phyloP scores from a whole-genome alignment of 2,113 vertebrate genomes.

The Seriola aureovittata region DNA sequence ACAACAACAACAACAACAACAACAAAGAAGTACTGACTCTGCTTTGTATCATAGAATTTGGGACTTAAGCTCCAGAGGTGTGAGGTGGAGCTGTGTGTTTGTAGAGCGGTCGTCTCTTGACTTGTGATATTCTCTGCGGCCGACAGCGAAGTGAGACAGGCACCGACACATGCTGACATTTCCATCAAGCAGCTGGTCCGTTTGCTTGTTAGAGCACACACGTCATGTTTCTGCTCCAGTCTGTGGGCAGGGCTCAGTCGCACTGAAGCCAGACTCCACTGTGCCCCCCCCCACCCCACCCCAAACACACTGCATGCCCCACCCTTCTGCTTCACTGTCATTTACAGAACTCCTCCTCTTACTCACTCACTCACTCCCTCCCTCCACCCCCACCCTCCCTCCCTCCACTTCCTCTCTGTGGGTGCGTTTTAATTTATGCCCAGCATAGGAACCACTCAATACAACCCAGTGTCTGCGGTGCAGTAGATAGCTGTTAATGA shows the following conservation, averaged over 20 bases:
- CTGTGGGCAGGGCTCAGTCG: constrained; percentile 7
- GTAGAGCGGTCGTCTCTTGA: not conserved
- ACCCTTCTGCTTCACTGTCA: constrained; percentile 52
- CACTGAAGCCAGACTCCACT: not conserved
- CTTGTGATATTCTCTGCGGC: not conserved
- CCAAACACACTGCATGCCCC: constrained; percentile 1
- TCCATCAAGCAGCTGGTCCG: constrained; percentile 1
- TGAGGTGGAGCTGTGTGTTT: no score
- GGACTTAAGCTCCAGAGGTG: no score
- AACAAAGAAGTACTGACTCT: no score
- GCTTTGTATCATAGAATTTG: no score
- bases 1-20: no score
- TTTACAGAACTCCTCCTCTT: constrained; percentile 52
- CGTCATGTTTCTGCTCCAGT: not conserved
- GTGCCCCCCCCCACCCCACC: not conserved
- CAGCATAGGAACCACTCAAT: constrained; percentile 89
- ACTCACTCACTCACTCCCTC: constrained; percentile 35
- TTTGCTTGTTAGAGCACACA: not conserved
- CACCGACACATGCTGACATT: constrained; percentile 2
- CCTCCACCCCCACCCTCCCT: constrained; percentile 41
- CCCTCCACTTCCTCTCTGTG: constrained; percentile 59
- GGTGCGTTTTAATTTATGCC: constrained; percentile 93
- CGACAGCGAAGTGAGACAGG: not conserved
- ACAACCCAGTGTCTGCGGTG: constrained; percentile 93
- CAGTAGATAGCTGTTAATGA: constrained; percentile 99